Evolutionary conservation across 2,113 vertebrate species (phyloP), one percentile per base, ranked within the genome.

Genomic region (Sclerurus mexicanus): DNA sequence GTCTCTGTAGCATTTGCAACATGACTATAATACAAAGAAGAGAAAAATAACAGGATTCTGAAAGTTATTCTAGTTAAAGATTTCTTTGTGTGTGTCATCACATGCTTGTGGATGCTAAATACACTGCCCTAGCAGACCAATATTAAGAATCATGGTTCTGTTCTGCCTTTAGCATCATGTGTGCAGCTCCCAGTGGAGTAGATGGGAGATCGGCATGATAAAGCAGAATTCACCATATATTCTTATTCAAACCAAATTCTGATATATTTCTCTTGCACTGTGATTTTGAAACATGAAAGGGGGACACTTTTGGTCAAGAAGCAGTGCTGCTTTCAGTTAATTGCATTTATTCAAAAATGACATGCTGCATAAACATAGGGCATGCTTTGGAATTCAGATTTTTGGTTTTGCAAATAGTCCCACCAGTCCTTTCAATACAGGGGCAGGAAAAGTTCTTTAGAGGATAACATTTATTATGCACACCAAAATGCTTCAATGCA

Each of bases 401-500:
- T 96, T 94, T 95, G 77, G 79, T 85, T 97, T 96, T 90, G 78
- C 83, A 94, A 96, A 92, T 85, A 69, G 89, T 91, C 74, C 94
- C 30, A 85, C 64, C 89, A 93, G 93, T 74, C 85, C 88, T 67
- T 93, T 97, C 91, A 92, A 40, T 94, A 88, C 52, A 60, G 94
- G 93, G 85, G 73, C 68, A 96, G 92, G 85, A 84, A 90, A 95
- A 93, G 63, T 93, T 86, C 83, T 95, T 97, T 49, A 94, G 62
- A 95, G 95, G 59, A 88, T 95, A 96, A 93, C 73, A 93, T 88
- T 95, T 97, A 95, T 94, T 96, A 87, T 58, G 90, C 71, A 97
- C 87, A 97, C 95, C 84, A 96, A 95, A 94, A 97, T 80, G 96
- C 82, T 96, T 94, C 85, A 97, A 93, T 98, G 97, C 91, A 98